Evolutionary conservation across 2,797 vertebrate genomes (phyloP).

Genomic region (Rhinoraja longicauda): DNA sequence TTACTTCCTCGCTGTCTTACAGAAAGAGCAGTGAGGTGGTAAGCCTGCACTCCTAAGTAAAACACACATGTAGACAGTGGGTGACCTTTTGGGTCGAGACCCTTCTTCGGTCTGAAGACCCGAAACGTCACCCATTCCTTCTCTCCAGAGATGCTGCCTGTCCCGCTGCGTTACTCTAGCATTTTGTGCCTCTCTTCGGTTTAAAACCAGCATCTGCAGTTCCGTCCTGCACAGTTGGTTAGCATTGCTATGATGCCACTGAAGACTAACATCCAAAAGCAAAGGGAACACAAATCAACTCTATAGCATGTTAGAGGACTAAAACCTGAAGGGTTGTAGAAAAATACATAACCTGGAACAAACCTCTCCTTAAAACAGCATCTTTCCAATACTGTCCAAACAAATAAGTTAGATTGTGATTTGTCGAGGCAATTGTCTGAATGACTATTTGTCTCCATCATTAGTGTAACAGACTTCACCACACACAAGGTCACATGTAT

Average conservation of each 20-base stretch:
- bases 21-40: not conserved
- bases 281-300: not conserved
- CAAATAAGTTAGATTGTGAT: not conserved
- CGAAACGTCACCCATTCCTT: too few species aligned
- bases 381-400: not conserved
- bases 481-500: not conserved
- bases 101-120: too few species aligned
- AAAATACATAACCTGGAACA: not conserved
- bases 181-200: too few species aligned
- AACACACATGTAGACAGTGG: not conserved
- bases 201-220: too few species aligned
- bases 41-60: not conserved
- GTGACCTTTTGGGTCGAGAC: too few species aligned
- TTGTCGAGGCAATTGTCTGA: not conserved
- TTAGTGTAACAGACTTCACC: not conserved
- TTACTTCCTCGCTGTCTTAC: not conserved
- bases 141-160: too few species aligned
- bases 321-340: not conserved
- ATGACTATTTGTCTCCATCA: not conserved
- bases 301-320: too few species aligned
- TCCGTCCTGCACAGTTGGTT: not conserved
- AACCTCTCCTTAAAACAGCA: not conserved
- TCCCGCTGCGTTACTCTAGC: too few species aligned
- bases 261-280: not conserved
- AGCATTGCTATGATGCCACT: not conserved